Evolutionary conservation across 2,113 vertebrate species (phyloP).

Genomic region (cat (Felis catus)): F.catus_Fca126_mat1.0 CM031411.1:88923501-88924000

Average conservation of each 20-base stretch:
- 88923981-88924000: constrained; percentile 45
- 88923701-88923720: constrained; percentile 11
- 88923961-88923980: constrained; percentile 8
- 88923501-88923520: not conserved
- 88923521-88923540: constrained; percentile 23
- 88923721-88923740: not conserved
- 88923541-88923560: not conserved
- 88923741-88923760: not conserved
- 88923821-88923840: not conserved
- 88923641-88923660: constrained; percentile 47
- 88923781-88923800: constrained; percentile 34
- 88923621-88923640: not conserved
- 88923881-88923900: not conserved
- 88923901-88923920: constrained; percentile 21
- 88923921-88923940: not conserved
- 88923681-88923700: constrained; percentile 38
- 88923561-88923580: constrained; percentile 18
- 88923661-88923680: not conserved
- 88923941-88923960: not conserved
- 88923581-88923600: not conserved
- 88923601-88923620: not conserved
- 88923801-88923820: not conserved
- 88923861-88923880: constrained; percentile 46
- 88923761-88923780: not conserved
- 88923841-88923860: not conserved